Base-by-base conservation (phyloP, 92 coral and sea anemone genomes). In the Zoanthus gigantus region DNA sequence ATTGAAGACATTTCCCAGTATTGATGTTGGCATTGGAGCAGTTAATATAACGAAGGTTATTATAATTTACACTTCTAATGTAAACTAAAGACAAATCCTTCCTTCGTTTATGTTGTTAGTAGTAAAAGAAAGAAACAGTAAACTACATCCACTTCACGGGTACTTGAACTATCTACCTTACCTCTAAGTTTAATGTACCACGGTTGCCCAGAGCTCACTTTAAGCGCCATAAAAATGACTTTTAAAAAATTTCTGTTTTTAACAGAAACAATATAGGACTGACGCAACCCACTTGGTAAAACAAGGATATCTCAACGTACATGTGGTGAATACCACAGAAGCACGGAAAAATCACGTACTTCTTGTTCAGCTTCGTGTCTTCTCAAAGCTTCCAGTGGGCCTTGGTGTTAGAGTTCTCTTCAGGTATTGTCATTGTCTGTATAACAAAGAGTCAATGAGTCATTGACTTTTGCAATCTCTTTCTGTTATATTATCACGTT, bases 231-330 rank as follows among this genome's bases (percentile, higher is more conserved):
- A 29, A 13, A 7, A 77, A 29, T 15, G 14, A 58, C 42, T 17
- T 44, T 0, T 37, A 37, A 37, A 37, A 1, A 54, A 77, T 3
- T 77, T 8, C 0, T 63, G 6, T 63, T 79, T 63, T 81, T 45
- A 81, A 79, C 75, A 81, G 85, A 81, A 29, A 47, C 60, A 65
- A 58, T 44, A 29, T 81, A 57, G 60, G 18, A 66, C 58, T 71
- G 45, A 29, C 74, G 11, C 11, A 53, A 81, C n/a, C 1, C 58
- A n/a, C 85, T 28, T 48, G 9, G 77, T 94, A 47, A 67, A 83
- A 31, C 92, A 95, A 92, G 75, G 89, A 8, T 75, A 87, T 37
- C 67, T 86, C 14, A 94, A 94, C 45, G 73, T 63, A 10, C 98
- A 94, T 66, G 61, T 82, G 14, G 83, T 94, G 30, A 77, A 83